These are phyloP conservation scores for Tetheella fluctuosa DNA, from an alignment of 2,888 invertebrate species.

Conservation along the genomic window DNA sequence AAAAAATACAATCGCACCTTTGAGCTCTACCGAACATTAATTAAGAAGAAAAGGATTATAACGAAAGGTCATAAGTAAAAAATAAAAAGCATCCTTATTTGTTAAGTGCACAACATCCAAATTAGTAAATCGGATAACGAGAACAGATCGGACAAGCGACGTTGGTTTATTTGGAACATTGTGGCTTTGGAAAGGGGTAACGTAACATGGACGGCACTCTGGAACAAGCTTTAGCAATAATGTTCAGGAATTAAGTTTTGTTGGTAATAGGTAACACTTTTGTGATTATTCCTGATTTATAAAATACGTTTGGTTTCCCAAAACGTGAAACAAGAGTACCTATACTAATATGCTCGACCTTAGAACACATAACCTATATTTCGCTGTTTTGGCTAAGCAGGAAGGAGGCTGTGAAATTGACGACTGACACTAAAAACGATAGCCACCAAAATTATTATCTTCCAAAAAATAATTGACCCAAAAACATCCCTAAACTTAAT, in stretches of 20 bases:
- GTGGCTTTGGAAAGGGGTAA: constrained; percentile 49
- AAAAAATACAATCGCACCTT: constrained; percentile 74
- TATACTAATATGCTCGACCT: too few relatives aligned
- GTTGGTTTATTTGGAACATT: constrained; percentile 57
- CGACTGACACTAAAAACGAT: background rate
- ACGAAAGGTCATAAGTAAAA: constrained; percentile 48
- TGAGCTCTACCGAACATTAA: constrained; percentile 77
- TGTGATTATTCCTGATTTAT: too few relatives aligned
- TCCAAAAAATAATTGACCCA: background rate
- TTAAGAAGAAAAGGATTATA: constrained; percentile 68
- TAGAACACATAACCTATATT: too few relatives aligned
- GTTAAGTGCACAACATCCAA: constrained; percentile 31
- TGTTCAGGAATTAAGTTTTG: background rate
- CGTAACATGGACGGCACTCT: background rate
- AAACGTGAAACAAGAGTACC: too few relatives aligned
- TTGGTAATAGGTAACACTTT: background rate
- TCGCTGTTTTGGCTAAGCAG: too few relatives aligned
- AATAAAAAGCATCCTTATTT: constrained; percentile 44
- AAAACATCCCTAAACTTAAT: background rate
- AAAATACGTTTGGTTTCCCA: too few relatives aligned
- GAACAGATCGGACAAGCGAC: constrained; percentile 40
- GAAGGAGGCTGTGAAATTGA: too few relatives aligned
- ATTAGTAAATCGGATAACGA: constrained; percentile 29
- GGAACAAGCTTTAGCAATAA: background rate
- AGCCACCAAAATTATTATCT: background rate